Conservation (phyloP, 2,113 vertebrate genomes). For the Potamarius usumacintae region DNA sequence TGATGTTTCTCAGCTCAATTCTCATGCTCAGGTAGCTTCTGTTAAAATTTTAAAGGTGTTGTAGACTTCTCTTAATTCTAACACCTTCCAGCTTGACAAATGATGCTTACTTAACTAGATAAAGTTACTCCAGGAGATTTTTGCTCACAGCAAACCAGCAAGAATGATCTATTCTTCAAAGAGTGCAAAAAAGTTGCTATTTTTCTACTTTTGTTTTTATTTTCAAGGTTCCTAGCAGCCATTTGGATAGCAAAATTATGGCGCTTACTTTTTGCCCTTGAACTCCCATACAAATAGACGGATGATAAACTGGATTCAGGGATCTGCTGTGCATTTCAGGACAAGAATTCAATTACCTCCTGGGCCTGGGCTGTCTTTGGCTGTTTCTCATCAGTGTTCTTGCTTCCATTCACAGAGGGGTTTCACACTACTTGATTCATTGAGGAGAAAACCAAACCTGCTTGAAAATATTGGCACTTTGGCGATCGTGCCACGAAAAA, state of each 20-base stretch:
- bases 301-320: constrained; percentile 8
- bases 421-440: background rate
- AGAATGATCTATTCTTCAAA: background rate
- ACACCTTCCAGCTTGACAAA: background rate
- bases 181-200: background rate
- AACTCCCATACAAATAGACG: background rate
- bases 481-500: background rate
- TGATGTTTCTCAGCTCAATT: background rate
- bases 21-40: background rate
- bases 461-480: background rate
- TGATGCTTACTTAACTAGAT: background rate
- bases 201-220: background rate
- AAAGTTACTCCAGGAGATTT: background rate
- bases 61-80: background rate
- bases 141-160: background rate
- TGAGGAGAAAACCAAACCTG: too few species aligned
- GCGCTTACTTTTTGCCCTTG: background rate
- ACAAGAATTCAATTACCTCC: background rate
- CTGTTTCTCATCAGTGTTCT: background rate
- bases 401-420: background rate
- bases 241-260: background rate
- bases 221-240: background rate
- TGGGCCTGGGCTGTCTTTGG: background rate
- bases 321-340: background rate
- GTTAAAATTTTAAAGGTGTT: background rate